Evolutionary conservation across 2,797 vertebrate species (phyloP).

Genomic region (Mareca strepera): DNA sequence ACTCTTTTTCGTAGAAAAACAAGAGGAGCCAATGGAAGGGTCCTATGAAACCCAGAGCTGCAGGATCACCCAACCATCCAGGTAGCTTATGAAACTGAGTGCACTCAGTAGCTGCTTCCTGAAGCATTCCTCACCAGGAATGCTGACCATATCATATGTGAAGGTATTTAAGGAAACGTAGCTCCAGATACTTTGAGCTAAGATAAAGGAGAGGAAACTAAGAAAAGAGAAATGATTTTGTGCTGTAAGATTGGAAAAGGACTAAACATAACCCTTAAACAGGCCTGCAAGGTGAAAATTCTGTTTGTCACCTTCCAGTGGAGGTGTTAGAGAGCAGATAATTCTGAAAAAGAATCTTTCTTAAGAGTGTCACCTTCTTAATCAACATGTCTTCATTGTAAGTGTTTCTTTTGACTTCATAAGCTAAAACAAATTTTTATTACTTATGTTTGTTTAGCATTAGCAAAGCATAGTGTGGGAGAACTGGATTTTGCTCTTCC

Average conservation of each 20-base stretch:
- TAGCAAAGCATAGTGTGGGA: slow-evolving; percentile 50
- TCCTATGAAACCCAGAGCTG: background rate
- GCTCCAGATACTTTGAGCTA: background rate
- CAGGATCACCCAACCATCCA: background rate
- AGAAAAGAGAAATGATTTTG: background rate
- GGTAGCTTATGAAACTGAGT: background rate
- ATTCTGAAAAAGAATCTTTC: background rate
- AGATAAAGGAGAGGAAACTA: background rate
- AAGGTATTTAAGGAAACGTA: background rate
- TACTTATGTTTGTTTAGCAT: slow-evolving; percentile 34
- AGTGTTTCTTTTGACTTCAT: slow-evolving; percentile 35
- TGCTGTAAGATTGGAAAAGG: background rate
- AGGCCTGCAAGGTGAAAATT: background rate
- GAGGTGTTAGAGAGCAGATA: slow-evolving; percentile 4
- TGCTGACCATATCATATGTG: background rate
- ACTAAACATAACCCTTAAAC: background rate
- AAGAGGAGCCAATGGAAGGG: background rate
- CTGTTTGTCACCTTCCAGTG: background rate
- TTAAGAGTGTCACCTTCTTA: background rate
- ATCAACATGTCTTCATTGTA: background rate
- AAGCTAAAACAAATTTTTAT: background rate
- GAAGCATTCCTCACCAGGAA: background rate
- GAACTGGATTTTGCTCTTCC: slow-evolving; percentile 65
- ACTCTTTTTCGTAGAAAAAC: background rate
- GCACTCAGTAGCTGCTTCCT: background rate